Evolutionary conservation across 2,113 vertebrate species (phyloP).

Genomic region (Dendropsophus ebraccatus): DNA sequence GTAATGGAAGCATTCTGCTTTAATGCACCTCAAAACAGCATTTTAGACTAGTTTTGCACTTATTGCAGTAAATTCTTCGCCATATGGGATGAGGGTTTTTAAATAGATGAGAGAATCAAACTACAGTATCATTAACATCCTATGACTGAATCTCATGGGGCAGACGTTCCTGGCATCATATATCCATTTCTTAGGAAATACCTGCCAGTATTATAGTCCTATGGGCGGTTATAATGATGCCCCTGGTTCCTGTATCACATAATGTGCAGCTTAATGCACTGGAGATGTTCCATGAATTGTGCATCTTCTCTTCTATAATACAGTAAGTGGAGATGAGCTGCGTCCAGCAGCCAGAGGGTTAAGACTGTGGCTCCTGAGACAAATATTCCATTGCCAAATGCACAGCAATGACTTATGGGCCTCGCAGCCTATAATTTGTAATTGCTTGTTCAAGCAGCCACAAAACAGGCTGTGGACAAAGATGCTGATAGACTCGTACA

Average conservation of each 20-base stretch:
- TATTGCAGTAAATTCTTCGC: no score
- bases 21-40: no score
- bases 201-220: no score
- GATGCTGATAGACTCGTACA: constrained; percentile 75
- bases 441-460: constrained; percentile 70
- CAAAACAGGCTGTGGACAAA: constrained; percentile 74
- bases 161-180: no score
- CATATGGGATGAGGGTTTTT: no score
- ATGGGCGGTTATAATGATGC: neutral
- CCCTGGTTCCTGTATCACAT: neutral
- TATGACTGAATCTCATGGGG: no score
- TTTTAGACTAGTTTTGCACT: no score
- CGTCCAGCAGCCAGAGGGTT: constrained; percentile 56
- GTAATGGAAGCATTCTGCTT: no score
- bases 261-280: neutral
- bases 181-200: no score
- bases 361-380: neutral
- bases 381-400: constrained; percentile 62
- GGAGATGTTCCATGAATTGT: neutral
- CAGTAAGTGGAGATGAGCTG: neutral
- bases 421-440: constrained; percentile 72
- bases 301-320: neutral
- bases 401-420: constrained; percentile 72
- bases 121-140: no score
- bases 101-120: no score